Percentiles rank a stretch among this genome's conserved stretches.
Conservation (phyloP, 2,888 invertebrate species). For the Amiota communis region DNA sequence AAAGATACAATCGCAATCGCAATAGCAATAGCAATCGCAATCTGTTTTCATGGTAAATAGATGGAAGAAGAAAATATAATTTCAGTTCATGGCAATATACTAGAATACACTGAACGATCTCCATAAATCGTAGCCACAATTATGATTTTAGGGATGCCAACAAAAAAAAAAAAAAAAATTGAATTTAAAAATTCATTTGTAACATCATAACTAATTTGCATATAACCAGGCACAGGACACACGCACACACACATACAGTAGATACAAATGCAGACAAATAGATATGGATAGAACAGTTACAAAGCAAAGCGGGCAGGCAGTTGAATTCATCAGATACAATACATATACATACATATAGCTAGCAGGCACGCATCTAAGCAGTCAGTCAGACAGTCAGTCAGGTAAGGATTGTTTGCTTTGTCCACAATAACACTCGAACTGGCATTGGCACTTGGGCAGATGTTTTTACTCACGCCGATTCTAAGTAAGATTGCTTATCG, state of each 20-base stretch:
- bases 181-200: too few species aligned
- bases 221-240: constrained; percentile 38
- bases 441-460: constrained; percentile 44
- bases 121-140: constrained; percentile 3
- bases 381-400: not conserved
- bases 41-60: too few species aligned
- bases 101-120: not conserved
- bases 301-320: constrained; percentile 25
- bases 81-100: too few species aligned
- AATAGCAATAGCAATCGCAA: too few species aligned
- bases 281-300: not conserved
- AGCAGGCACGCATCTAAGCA: constrained; percentile 44
- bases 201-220: constrained; percentile 53
- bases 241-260: too few species aligned
- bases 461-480: constrained; percentile 56
- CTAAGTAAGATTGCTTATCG: not conserved
- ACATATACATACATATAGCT: not conserved
- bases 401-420: too few species aligned
- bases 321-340: constrained; percentile 14
- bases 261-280: not conserved
- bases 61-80: too few species aligned
- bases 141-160: not conserved
- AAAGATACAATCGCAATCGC: too few species aligned
- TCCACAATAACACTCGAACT: not conserved
- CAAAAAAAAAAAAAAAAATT: not conserved